phyloP scores from a whole-genome alignment of 2,888 invertebrate species.

The Griposia aprilina region DNA sequence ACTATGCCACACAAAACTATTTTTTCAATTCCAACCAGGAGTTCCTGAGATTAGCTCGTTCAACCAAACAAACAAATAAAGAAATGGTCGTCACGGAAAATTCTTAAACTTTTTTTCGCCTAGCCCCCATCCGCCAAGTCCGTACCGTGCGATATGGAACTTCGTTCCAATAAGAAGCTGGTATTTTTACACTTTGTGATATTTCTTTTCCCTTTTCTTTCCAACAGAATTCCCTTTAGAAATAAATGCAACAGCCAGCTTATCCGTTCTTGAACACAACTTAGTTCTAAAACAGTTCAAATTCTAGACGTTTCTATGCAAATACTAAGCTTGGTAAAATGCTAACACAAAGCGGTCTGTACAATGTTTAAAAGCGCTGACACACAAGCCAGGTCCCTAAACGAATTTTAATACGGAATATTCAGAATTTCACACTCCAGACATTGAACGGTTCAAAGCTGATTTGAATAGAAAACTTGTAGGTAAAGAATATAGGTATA shows the following conservation, averaged over 20 bases:
- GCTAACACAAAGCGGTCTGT: conserved; percentile 34
- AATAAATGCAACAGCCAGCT: conserved; percentile 5
- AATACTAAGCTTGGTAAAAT: conserved; percentile 41
- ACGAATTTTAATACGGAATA: conserved; percentile 36
- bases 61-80: too few species aligned
- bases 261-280: neutral
- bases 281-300: conserved; percentile 44
- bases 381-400: conserved; percentile 24
- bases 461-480: conserved; percentile 10
- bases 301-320: conserved; percentile 39
- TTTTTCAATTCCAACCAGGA: too few species aligned
- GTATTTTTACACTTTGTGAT: neutral
- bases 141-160: too few species aligned
- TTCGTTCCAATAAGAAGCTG: too few species aligned
- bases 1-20: too few species aligned
- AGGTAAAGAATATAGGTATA: neutral
- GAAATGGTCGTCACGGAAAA: too few species aligned
- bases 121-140: too few species aligned
- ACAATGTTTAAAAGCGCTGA: conserved; percentile 41
- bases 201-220: neutral
- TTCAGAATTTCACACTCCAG: conserved; percentile 34
- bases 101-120: too few species aligned
- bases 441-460: neutral
- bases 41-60: too few species aligned
- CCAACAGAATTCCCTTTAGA: neutral